A percentile compares a stretch with the other conserved stretches of the same genome.
phyloP scores from a whole-genome alignment of 2,797 vertebrate species.

The Sebastes wilsoni region DNA sequence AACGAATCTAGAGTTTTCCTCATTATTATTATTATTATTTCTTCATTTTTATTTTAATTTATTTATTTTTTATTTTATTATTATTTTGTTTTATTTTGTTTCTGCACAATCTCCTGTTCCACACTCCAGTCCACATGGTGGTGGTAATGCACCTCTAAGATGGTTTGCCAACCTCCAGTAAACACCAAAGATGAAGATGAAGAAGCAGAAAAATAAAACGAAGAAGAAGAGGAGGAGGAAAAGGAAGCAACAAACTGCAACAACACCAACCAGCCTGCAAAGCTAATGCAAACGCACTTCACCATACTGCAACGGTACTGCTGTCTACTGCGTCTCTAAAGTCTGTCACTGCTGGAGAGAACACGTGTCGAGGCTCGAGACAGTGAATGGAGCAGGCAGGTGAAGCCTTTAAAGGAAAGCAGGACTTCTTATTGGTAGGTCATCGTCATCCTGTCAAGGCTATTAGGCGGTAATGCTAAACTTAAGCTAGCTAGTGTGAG shows the following conservation, averaged over 20 bases:
- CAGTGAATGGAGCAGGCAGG: constrained; percentile 2
- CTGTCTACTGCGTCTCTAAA: neutral
- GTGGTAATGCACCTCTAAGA: too few species aligned
- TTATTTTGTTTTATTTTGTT: too few species aligned
- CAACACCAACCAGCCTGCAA: neutral
- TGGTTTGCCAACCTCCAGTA: too few species aligned
- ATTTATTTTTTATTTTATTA: too few species aligned
- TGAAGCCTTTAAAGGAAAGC: neutral
- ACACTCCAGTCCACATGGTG: too few species aligned
- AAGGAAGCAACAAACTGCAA: neutral
- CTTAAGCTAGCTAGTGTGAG: neutral
- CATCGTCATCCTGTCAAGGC: neutral
- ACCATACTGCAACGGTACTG: rapidly evolving
- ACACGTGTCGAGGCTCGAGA: neutral
- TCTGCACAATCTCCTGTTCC: too few species aligned
- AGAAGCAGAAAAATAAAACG: neutral
- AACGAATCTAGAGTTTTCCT: too few species aligned
- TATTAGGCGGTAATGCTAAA: neutral
- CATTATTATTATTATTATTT: too few species aligned
- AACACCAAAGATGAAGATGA: too few species aligned
- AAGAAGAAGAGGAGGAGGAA: neutral
- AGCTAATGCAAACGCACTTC: neutral
- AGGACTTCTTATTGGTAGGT: constrained; percentile 21
- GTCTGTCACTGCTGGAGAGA: neutral
- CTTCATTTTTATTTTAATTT: too few species aligned